Evolutionary conservation across 1,140 invertebrate genomes (phyloP).

Genomic region (Drosophila nannoptera): DNA sequence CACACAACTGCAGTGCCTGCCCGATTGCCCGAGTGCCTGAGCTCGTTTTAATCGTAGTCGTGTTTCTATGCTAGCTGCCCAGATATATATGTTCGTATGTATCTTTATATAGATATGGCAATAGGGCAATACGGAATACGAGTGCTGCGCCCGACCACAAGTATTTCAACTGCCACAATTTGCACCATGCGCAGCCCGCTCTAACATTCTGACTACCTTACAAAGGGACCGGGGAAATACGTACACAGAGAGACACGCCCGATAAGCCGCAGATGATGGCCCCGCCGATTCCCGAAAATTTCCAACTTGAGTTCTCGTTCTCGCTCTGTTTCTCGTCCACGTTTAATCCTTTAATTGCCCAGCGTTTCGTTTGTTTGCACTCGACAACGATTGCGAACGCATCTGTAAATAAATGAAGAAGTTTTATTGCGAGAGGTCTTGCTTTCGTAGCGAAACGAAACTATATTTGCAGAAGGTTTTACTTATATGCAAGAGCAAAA

Average conservation of each 20-base stretch:
- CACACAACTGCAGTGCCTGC: constrained; percentile 44
- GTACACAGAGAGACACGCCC: constrained; percentile 36
- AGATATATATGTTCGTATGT: constrained; percentile 2
- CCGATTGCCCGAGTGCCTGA: constrained; percentile 2
- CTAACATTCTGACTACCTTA: constrained; percentile 47
- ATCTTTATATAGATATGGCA: neutral
- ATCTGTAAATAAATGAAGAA: constrained; percentile 36
- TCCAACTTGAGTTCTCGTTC: neutral
- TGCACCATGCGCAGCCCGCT: constrained; percentile 29
- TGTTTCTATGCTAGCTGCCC: constrained; percentile 11
- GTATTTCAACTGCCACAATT: constrained; percentile 41
- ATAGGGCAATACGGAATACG: constrained; percentile 4
- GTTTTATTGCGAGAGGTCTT: constrained; percentile 8
- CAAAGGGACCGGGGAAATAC: constrained; percentile 33
- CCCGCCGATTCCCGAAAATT: constrained; percentile 6
- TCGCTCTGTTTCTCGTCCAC: neutral
- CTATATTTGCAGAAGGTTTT: neutral
- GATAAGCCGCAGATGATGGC: constrained; percentile 23
- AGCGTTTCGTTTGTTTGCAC: constrained; percentile 18
- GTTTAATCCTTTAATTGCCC: constrained; percentile 38
- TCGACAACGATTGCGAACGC: constrained; percentile 11
- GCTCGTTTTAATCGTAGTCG: constrained; percentile 2
- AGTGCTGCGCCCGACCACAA: constrained; percentile 17
- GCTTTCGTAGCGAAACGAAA: neutral
- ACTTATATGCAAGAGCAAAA: neutral